These are phyloP conservation scores for Turdus rufiventris DNA, from an alignment of 2,113 vertebrate species.

Conservation along the genomic window DNA sequence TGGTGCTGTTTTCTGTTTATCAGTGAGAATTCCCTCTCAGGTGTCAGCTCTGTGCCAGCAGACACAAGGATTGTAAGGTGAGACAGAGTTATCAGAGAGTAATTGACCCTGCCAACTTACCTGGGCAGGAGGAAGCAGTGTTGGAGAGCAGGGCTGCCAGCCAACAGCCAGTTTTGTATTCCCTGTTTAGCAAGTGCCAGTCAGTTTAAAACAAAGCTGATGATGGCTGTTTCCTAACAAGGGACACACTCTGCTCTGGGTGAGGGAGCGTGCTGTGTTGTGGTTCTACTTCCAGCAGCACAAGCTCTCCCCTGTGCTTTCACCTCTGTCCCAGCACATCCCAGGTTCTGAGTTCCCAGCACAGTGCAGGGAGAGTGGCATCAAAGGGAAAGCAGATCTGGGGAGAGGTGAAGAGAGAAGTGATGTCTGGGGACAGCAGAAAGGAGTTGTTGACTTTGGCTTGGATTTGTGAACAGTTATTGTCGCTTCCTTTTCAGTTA, in stretches of 20 bases:
- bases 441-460: constrained; percentile 16
- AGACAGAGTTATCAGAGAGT: background rate
- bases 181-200: background rate
- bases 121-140: background rate
- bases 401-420: background rate
- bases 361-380: background rate
- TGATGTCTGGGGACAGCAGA: background rate
- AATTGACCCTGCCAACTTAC: background rate
- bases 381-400: background rate
- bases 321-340: background rate
- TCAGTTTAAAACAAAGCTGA: background rate
- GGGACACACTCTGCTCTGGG: fast-evolving
- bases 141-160: background rate
- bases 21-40: background rate
- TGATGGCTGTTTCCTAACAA: background rate
- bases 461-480: background rate
- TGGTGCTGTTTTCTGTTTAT: background rate
- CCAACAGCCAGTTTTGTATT: background rate
- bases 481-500: background rate
- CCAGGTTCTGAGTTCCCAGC: background rate
- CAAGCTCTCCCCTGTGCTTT: background rate
- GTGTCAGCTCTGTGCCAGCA: background rate
- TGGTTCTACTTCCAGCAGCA: background rate
- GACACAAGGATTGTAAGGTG: background rate
- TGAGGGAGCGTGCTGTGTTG: background rate